phyloP scores from a whole-genome alignment of 1,140 invertebrate genomes.

The Thaumetopoea pityocampa region DNA sequence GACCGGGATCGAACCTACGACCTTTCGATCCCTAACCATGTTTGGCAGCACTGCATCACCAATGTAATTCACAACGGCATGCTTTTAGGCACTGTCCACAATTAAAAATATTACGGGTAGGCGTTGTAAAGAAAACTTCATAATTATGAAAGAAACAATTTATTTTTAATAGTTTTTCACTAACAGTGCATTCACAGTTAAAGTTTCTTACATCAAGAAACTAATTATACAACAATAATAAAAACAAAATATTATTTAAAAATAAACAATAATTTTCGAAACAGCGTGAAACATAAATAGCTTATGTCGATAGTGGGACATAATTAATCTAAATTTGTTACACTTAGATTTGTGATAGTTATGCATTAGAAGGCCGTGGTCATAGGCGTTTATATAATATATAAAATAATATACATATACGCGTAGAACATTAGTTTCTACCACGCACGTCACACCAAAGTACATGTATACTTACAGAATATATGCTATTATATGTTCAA shows the following conservation, averaged over 20 bases:
- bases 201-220: conserved; percentile 50
- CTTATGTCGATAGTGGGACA: conserved; percentile 35
- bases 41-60: no score
- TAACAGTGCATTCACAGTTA: conserved; percentile 71
- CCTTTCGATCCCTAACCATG: no score
- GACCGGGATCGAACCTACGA: no score
- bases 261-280: conserved; percentile 58
- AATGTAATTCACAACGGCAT: no score
- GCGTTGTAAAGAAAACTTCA: conserved; percentile 36
- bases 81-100: no score
- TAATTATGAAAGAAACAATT: conserved; percentile 61
- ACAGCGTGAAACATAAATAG: conserved; percentile 74
- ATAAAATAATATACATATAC: conserved; percentile 7
- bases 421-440: neutral
- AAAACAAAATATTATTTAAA: conserved; percentile 25
- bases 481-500: no score
- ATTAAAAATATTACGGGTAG: no score
- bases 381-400: conserved; percentile 30
- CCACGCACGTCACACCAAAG: no score
- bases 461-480: no score
- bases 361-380: conserved; percentile 49
- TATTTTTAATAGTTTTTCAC: conserved; percentile 64
- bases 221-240: conserved; percentile 26
- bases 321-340: conserved; percentile 25
- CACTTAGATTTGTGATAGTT: conserved; percentile 25